These are phyloP conservation scores for Myxocyprinus asiaticus DNA, from an alignment of 2,113 vertebrate genomes.

Conservation along the genomic window DNA sequence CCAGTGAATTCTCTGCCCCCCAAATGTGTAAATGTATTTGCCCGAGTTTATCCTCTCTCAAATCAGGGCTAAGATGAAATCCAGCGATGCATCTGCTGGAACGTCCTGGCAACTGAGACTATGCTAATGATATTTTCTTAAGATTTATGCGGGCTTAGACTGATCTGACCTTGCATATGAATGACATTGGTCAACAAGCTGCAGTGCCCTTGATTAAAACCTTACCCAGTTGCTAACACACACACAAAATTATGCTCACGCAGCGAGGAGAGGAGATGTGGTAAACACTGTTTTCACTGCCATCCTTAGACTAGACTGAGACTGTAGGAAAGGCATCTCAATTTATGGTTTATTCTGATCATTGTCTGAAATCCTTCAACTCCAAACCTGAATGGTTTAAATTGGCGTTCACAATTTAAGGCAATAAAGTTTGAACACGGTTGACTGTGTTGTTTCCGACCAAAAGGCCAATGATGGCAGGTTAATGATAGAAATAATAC, in stretches of 20 bases:
- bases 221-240: constrained; percentile 5
- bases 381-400: constrained; percentile 24
- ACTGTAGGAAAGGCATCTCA: neutral
- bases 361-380: constrained; percentile 18
- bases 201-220: constrained; percentile 55
- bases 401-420: neutral
- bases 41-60: constrained; percentile 45
- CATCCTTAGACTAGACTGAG: neutral
- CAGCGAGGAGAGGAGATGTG: neutral
- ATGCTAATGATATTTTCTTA: constrained; percentile 63
- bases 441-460: constrained; percentile 8
- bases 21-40: constrained; percentile 3
- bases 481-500: constrained; percentile 34
- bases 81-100: constrained; percentile 33
- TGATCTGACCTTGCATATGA: constrained; percentile 57
- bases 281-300: neutral
- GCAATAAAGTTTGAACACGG: neutral
- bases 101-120: constrained; percentile 18
- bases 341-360: constrained; percentile 26
- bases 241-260: constrained; percentile 10
- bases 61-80: constrained; percentile 52
- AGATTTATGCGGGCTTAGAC: constrained; percentile 53
- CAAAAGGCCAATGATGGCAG: constrained; percentile 13
- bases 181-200: constrained; percentile 58
- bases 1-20: constrained; percentile 32